Base-by-base conservation (phyloP, 2,797 vertebrate genomes). In the Melanotaenia maccullochi region DNA sequence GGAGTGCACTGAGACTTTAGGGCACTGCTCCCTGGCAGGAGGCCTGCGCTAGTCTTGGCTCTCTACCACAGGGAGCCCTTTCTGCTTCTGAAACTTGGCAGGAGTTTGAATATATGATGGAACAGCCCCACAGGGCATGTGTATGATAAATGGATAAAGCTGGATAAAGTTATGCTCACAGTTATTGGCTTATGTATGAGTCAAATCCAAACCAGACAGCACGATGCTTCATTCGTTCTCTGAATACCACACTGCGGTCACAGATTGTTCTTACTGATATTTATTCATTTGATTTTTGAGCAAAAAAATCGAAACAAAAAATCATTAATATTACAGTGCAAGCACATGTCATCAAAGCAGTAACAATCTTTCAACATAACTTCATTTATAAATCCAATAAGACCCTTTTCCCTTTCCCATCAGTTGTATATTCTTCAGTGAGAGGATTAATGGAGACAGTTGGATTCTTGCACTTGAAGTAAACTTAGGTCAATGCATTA, bases 101-200 rank as follows among this genome's bases (percentile, higher is more conserved):
- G 84, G 86, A 83, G 81, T 74, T 14, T 57, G 82, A 81, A 71
- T 84, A 70, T 71, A 84, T 62, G 83, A 84, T 82, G 87, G 85
- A 88, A 79, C 83, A 72, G 75, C 80, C 79, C 85, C 73, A 44
- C 77, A 28, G 84, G 90, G 83, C 68, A 60, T 75, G 71, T 66
- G 81, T 86, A 80, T 86, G 86, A 90, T 89, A 83, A 88, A 89
- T 84, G 85, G 84, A 82, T 89, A 81, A 84, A 90, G 78, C 73
- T 49, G 83, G 78, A 81, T 75, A 77, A 88, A 79, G 85, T 85
- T 84, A 73, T 71, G 85, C 84, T 87, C 78, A 58, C 71, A 82
- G 88, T 73, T 58, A 81, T 64, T 68, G 83, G 86, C 76, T 86
- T 85, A 78, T 81, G 79, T 14, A 79, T 36, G 76, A 83, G 75